phyloP scores from a whole-genome alignment of 2,888 invertebrate species.

The Ephialtes manifestator region DNA sequence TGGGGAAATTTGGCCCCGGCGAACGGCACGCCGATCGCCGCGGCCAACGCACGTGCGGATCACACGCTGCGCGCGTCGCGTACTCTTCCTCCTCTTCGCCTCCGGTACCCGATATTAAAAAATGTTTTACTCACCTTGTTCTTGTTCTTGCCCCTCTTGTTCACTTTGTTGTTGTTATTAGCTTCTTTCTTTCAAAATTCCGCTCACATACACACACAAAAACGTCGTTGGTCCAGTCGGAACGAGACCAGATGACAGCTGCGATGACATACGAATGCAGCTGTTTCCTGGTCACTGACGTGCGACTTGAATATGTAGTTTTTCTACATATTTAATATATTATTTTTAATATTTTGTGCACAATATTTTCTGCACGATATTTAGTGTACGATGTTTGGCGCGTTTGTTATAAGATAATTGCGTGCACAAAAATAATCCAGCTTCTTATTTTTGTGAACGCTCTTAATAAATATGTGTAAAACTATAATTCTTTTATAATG shows the following conservation, averaged over 20 bases:
- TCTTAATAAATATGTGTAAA: too few relatives aligned
- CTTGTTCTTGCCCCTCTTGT: neutral
- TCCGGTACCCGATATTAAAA: neutral
- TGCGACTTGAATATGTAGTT: constrained; percentile 12
- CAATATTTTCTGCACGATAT: too few relatives aligned
- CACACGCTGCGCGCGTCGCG: neutral
- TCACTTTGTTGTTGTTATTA: neutral
- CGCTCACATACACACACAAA: neutral
- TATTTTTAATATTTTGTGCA: neutral
- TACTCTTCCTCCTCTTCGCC: neutral
- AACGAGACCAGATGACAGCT: too few relatives aligned
- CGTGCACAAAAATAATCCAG: too few relatives aligned
- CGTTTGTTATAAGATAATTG: too few relatives aligned
- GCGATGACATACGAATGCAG: neutral
- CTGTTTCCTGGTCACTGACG: too few relatives aligned
- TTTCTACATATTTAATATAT: constrained; percentile 9
- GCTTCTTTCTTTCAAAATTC: neutral
- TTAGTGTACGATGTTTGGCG: too few relatives aligned
- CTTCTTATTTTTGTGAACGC: too few relatives aligned
- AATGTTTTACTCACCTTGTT: neutral
- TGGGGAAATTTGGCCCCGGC: too few relatives aligned
- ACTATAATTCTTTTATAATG: too few relatives aligned
- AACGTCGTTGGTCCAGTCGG: neutral
- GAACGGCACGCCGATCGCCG: neutral
- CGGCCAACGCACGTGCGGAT: neutral